phyloP scores from a whole-genome alignment of 2,888 invertebrate species.

The Pediacus dermestoides region DNA sequence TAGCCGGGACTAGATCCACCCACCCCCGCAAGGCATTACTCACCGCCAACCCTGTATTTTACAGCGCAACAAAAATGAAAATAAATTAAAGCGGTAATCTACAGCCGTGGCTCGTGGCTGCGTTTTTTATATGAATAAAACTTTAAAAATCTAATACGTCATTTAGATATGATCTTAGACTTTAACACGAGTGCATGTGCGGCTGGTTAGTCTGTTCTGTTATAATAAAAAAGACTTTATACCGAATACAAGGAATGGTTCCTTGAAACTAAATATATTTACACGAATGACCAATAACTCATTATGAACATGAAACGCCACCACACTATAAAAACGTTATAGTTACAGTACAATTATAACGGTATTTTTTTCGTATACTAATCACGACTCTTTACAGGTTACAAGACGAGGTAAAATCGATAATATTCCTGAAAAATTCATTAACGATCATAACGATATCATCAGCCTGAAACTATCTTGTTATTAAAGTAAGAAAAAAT shows the following conservation, averaged over 20 bases:
- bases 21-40: conserved; percentile 39
- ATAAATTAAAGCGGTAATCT: conserved; percentile 48
- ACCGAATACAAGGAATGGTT: conserved; percentile 28
- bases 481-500: too few species aligned
- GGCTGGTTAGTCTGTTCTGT: too few species aligned
- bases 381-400: too few species aligned
- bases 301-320: conserved; percentile 32
- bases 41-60: conserved; percentile 41
- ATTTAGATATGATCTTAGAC: conserved; percentile 47
- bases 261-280: conserved; percentile 25
- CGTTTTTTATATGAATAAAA: conserved; percentile 45
- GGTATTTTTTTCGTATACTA: too few species aligned
- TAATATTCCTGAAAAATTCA: too few species aligned
- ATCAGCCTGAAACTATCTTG: too few species aligned
- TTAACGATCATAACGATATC: too few species aligned
- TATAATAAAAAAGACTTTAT: conserved; percentile 6
- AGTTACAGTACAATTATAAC: background rate
- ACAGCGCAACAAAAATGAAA: conserved; percentile 43
- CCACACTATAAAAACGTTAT: background rate
- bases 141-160: conserved; percentile 50
- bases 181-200: conserved; percentile 42
- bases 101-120: conserved; percentile 46
- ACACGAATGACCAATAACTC: conserved; percentile 38
- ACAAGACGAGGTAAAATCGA: too few species aligned
- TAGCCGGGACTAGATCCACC: conserved; percentile 30